Evolutionary conservation across 2,113 vertebrate genomes (phyloP).

Genomic region (Pteruthius melanotis): DNA sequence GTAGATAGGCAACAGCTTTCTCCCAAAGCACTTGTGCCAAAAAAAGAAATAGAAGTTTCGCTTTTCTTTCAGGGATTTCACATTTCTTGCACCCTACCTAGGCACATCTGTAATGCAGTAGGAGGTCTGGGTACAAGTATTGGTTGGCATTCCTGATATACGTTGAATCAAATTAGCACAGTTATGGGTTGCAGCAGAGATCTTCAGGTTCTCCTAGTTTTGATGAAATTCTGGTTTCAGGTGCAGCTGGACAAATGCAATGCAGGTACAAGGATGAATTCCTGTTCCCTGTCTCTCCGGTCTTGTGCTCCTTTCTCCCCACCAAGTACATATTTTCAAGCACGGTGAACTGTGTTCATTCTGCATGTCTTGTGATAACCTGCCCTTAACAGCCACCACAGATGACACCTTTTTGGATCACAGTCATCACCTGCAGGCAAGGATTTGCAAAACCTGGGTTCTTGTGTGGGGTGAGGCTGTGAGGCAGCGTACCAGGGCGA

Average conservation of each 20-base stretch:
- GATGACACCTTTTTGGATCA: background rate
- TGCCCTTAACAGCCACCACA: background rate
- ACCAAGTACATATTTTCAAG: background rate
- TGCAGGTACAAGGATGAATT: background rate
- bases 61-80: background rate
- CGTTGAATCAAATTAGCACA: background rate
- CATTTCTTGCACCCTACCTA: fast-evolving
- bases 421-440: background rate
- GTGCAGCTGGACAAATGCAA: background rate
- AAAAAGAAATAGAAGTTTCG: background rate
- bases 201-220: background rate
- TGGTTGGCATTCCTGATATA: background rate
- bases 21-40: background rate
- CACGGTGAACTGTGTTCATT: background rate
- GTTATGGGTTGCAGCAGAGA: background rate
- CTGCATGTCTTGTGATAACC: background rate
- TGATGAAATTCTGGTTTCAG: background rate
- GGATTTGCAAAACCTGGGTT: background rate
- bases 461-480: background rate
- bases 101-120: background rate
- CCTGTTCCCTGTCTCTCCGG: fast-evolving
- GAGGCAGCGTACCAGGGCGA: background rate
- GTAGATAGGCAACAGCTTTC: background rate
- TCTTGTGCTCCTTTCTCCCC: background rate
- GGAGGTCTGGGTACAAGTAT: background rate